Conservation (phyloP, 2,113 vertebrate species). For the Hemiprocne comata region DNA sequence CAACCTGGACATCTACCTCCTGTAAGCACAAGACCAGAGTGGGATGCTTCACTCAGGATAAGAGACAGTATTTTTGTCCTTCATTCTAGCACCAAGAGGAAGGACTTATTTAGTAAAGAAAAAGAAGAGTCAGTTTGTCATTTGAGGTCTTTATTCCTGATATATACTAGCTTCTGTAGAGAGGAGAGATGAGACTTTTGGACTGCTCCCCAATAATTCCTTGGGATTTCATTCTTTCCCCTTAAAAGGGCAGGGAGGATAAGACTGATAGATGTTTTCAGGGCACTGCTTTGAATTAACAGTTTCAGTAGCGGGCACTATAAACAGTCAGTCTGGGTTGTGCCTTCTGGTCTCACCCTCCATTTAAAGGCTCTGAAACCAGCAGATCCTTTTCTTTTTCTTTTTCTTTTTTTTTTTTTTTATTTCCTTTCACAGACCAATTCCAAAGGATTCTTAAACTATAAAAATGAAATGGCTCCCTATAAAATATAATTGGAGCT, state of each 20-base stretch:
- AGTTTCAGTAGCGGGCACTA: conserved; percentile 2
- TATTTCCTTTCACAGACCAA: conserved; percentile 42
- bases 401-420: neutral
- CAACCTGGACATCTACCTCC: rapidly evolving
- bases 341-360: conserved; percentile 16
- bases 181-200: conserved; percentile 4
- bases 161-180: neutral
- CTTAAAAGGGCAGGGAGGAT: conserved; percentile 28
- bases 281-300: conserved; percentile 21
- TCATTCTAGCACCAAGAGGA: neutral
- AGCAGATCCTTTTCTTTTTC: neutral
- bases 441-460: conserved; percentile 59
- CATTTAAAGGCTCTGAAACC: neutral
- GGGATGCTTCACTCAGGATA: neutral
- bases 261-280: conserved; percentile 1
- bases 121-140: neutral
- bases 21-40: neutral
- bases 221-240: conserved; percentile 44
- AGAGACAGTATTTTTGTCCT: neutral
- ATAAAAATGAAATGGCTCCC: conserved; percentile 67
- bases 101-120: neutral
- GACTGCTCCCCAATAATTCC: neutral
- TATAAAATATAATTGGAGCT: conserved; percentile 70
- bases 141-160: neutral
- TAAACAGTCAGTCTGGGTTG: neutral